These are phyloP conservation scores for Herpetotheres cachinnans DNA, from an alignment of 2,113 vertebrate species.

Conservation along the genomic window DNA sequence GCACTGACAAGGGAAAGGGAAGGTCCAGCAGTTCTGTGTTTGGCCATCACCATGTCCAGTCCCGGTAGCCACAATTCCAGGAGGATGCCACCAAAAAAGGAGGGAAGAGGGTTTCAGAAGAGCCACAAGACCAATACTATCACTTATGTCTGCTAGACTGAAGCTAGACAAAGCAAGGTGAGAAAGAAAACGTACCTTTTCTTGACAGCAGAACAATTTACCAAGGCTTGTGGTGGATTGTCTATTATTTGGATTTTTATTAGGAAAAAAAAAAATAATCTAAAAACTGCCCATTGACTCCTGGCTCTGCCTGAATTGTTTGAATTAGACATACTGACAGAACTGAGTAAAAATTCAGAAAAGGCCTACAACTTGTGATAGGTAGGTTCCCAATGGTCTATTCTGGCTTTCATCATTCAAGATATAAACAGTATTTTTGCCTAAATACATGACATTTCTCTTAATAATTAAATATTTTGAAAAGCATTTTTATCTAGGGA, in stretches of 20 bases:
- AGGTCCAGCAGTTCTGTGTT: neutral
- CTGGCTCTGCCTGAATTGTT: no score
- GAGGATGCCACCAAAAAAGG: neutral
- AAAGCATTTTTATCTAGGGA: neutral
- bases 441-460: neutral
- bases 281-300: neutral
- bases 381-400: neutral
- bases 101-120: neutral
- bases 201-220: neutral
- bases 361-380: neutral
- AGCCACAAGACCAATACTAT: neutral
- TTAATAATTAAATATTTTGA: neutral
- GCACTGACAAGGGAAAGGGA: neutral
- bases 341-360: neutral
- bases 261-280: neutral
- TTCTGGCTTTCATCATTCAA: neutral
- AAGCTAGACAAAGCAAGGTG: neutral
- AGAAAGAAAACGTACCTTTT: neutral
- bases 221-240: neutral
- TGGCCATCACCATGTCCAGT: neutral
- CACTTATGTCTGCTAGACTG: neutral
- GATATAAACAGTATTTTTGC: neutral
- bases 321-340: neutral
- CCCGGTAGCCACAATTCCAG: neutral
- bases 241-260: neutral